Base-by-base conservation (phyloP, 2,888 invertebrate genomes). In the Eupeodes latifasciatus region DNA sequence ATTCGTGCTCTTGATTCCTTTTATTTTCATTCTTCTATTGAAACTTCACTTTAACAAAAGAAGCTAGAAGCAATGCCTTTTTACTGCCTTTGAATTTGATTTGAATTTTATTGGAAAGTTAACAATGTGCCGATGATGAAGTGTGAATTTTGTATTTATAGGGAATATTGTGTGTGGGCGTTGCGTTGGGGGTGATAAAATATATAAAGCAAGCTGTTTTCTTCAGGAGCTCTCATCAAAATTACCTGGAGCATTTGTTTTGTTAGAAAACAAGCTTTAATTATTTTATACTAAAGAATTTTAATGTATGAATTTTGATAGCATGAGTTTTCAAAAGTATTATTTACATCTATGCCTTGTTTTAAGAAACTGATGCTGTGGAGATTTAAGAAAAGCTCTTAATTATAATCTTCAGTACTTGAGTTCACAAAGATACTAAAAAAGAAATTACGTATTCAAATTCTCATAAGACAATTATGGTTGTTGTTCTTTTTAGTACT, bases 101-200 rank as follows among this genome's bases (percentile, higher is more conserved):
- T 88, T 67, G 81, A 77, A 64, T 81, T 88, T 88, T 88, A 88
- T 88, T 88, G 78, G 78, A 85, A 78, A 75, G 66, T 79, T 71
- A 71, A 87, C 86, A 87, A 87, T 83, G 85, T 67, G 27, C 16
- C 19, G 19, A 34, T 67, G 80, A 84, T 80, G 85, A 62, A 78
- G 85, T 82, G 85, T 69, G 78, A 36, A 74, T 66, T 74, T 61
- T 62, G 59, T 66, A 11, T 44, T 59, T 66, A 11, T 44, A 49
- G 19, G 62, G n/a, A 57, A 49, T 19, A 66, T 27, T 19, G 5
- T 77, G 10, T 6, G 12, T 9, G 53, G 59, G 16, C 40, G 5
- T 7, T 5, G 7, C 66, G 10, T 6, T 9, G 10, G 59, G 51
- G 16, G 59, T 53, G 66, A n/a, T 12, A 69, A 14, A 5, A 69